These are phyloP conservation scores for Ochropacha duplaris DNA, from an alignment of 2,888 invertebrate species.

Conservation along the genomic window DNA sequence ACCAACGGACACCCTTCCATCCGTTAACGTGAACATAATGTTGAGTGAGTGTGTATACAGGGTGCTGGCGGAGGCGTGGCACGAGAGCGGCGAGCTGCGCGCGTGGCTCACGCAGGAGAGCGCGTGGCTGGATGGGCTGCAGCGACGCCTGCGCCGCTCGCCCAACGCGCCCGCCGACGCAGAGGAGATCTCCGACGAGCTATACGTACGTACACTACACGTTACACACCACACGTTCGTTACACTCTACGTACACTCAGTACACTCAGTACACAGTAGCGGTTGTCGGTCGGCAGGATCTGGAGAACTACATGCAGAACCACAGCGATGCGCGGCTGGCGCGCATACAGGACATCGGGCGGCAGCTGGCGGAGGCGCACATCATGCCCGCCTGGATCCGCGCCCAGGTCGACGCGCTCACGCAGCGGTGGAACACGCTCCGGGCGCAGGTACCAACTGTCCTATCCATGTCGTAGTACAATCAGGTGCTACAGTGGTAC, in stretches of 20 bases:
- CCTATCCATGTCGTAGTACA: too few species aligned
- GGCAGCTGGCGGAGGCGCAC: slow-evolving; percentile 88
- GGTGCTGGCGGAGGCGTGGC: slow-evolving; percentile 88
- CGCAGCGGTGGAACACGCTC: slow-evolving; percentile 85
- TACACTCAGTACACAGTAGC: too few species aligned
- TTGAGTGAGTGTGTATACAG: slow-evolving; percentile 71
- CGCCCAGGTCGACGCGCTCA: slow-evolving; percentile 85
- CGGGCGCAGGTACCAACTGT: slow-evolving; percentile 85
- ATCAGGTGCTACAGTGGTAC: too few species aligned
- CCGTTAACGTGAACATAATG: slow-evolving; percentile 26
- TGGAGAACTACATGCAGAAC: slow-evolving; percentile 91
- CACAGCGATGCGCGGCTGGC: slow-evolving; percentile 88
- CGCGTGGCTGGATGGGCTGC: slow-evolving; percentile 91
- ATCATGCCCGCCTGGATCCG: slow-evolving; percentile 88
- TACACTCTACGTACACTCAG: too few species aligned
- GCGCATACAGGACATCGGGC: slow-evolving; percentile 89
- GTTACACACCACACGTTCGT: not conserved
- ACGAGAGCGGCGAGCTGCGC: slow-evolving; percentile 90
- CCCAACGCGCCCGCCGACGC: slow-evolving; percentile 91
- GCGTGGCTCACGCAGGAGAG: slow-evolving; percentile 89
- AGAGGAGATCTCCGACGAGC: slow-evolving; percentile 95
- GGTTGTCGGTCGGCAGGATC: slow-evolving; percentile 82
- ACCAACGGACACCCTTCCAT: not conserved
- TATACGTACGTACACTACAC: slow-evolving; percentile 80
- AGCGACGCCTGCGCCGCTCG: slow-evolving; percentile 88